Base-by-base conservation (phyloP, 2,797 vertebrate genomes). In the Cephalopachus bancanus region DNA sequence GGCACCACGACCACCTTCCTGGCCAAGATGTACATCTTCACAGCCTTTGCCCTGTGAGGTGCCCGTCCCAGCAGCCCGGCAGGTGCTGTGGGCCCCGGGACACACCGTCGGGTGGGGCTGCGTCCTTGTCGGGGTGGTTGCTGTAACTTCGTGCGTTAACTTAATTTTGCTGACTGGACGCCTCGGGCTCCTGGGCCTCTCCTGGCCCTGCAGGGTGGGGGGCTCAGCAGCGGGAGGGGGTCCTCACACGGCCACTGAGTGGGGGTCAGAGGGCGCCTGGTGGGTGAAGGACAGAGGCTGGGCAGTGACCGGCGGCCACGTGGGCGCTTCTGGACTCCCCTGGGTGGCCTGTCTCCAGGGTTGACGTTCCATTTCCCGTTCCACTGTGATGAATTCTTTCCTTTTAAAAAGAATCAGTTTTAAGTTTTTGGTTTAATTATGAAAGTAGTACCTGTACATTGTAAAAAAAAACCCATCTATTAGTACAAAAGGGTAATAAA, bases 21-120 rank as follows among this genome's bases (percentile, higher is more conserved):
- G 94, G 98, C 97, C 98, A 99, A 98, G 97, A 99, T 99, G 98
- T 99, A 99, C 71, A 99, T 99, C 91, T 99, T 99, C 98, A 99
- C 99, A 1, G 95, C 98, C 95, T 99, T 99, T 44, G 98, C 98
- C 0, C 99, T 99, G 96, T 99, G 99, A 99, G 93, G 96, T 92
- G 7, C 12, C n/a, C 83, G 11, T 44, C 33, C 2, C 0, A 53
- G 80, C 71, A 65, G 4, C 53, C 44, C 37, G 37, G n/a, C 91
- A 10, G 62, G 97, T 14, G 30, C 19, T 5, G 19, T 7, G 19
- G 16, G n/a, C 49, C 28, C 51, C 10, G 8, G 19, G 74, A 30
- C 49, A 22, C 97, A 92, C 95, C 69, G 93, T 89, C 7, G 59
- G 7, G 64, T 2, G 55, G 83, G 78, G 64, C 78, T 1, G 19